Percentiles rank a stretch among this genome's conserved stretches.
Evolutionary conservation across 1,140 invertebrate genomes (phyloP).

Genomic region (Lordiphosa clarofinis): DNA sequence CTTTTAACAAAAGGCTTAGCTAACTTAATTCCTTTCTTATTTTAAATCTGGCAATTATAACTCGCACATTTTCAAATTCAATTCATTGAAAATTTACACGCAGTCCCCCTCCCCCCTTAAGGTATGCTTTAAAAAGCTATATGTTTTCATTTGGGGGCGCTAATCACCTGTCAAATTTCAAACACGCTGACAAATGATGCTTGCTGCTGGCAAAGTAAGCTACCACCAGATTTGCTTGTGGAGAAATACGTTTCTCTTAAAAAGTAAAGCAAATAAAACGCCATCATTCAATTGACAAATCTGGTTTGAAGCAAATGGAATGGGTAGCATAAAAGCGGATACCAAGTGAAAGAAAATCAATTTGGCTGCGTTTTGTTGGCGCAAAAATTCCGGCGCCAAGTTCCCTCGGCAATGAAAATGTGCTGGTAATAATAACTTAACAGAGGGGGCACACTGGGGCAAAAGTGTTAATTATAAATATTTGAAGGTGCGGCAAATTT

Average conservation of each 20-base stretch:
- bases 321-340: not conserved
- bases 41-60: no score
- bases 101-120: not conserved
- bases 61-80: not conserved
- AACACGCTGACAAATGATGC: constrained; percentile 69
- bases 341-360: constrained; percentile 55
- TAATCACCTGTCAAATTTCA: constrained; percentile 71
- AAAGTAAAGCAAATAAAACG: constrained; percentile 67
- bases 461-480: no score
- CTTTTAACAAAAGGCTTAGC: no score
- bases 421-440: constrained; percentile 69
- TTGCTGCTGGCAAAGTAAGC: constrained; percentile 1
- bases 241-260: constrained; percentile 11
- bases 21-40: no score
- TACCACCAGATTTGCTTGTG: constrained; percentile 1
- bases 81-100: not conserved
- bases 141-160: constrained; percentile 26
- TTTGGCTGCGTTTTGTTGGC: constrained; percentile 48
- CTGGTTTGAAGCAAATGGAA: constrained; percentile 1
- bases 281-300: constrained; percentile 72
- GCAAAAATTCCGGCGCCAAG: constrained; percentile 50
- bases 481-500: no score
- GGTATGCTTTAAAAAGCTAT: constrained; percentile 4
- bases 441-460: not conserved
- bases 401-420: constrained; percentile 64